Conservation (phyloP, 2,113 vertebrate species). For the Azemiops feae region DNA sequence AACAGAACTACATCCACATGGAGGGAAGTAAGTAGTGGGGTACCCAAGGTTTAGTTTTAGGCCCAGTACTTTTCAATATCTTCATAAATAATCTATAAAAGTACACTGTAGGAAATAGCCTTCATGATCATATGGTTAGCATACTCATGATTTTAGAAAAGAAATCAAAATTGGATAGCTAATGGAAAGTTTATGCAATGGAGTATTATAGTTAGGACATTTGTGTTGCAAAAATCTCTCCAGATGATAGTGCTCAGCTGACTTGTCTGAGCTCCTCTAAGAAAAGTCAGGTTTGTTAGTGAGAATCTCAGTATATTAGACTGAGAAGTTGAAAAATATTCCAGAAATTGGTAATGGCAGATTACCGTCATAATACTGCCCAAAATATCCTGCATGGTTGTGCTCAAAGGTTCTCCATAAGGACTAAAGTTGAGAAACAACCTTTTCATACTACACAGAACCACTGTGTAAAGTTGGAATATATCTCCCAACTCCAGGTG, state of each 20-base stretch:
- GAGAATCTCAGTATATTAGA: not conserved
- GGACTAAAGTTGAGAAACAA: not conserved
- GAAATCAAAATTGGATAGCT: not conserved
- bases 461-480: not conserved
- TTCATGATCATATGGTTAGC: not conserved
- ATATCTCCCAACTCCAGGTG: not conserved
- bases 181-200: not conserved
- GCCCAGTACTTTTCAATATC: not conserved
- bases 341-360: not conserved
- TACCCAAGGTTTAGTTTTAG: not conserved
- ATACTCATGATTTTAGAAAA: not conserved
- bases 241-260: not conserved
- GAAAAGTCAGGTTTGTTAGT: not conserved
- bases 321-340: not conserved
- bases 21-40: not conserved
- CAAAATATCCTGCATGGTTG: not conserved
- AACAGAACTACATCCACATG: not conserved
- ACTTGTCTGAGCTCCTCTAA: not conserved
- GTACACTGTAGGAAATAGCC: not conserved
- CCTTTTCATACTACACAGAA: not conserved
- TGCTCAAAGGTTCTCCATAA: not conserved
- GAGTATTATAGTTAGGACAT: not conserved
- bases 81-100: not conserved
- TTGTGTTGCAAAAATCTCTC: not conserved
- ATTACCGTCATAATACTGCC: not conserved